Evolutionary conservation across 2,888 invertebrate genomes (phyloP), one percentile per base, ranked within the genome.

Genomic region (Drosophila borborema): DNA sequence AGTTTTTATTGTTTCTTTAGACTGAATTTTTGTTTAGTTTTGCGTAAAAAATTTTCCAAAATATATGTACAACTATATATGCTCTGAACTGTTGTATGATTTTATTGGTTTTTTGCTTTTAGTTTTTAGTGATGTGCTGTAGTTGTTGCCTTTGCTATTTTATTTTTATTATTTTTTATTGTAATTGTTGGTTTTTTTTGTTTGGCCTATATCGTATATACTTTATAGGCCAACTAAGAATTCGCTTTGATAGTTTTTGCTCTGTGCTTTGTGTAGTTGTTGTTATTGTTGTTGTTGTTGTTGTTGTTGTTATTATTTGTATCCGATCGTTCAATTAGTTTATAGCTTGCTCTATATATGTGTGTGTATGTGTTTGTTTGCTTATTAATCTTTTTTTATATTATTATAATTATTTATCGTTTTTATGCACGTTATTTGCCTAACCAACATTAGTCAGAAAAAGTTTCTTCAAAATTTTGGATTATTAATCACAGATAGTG

Each of bases 401-500:
- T 86, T 80, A 77, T 86, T 74, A 60, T 77, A 71, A 73, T 77
- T 77, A 61, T 74, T 69, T 77, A 58, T 75, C 60, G 40, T 80
- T 77, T 80, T 78, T 54, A 31, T 41, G 55, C 53, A 23, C 23
- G 38, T 54, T 74, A n/a, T n/a, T 75, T 80, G 84, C 82, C 80
- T 86, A 83, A 82, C 86, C 85, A 85, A 85, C 86, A 86, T 85
- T 82, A 80, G 89, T 92, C 90, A 92, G 92, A 92, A 93, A 93
- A 93, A 92, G 92, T 92, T 78, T 92, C 92, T 92, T 93, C 92
- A 93, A 93, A 93, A 93, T 93, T 93, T 93, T 93, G 93, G 93
- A 93, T 93, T 93, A 93, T 92, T 92, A 93, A 93, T 93, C 93
- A 93, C 93, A 93, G 93, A 93, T 93, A 93, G 93, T 93, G 92